Conservation (phyloP, 1,140 invertebrate species). For the Drosophila ironensis region DNA sequence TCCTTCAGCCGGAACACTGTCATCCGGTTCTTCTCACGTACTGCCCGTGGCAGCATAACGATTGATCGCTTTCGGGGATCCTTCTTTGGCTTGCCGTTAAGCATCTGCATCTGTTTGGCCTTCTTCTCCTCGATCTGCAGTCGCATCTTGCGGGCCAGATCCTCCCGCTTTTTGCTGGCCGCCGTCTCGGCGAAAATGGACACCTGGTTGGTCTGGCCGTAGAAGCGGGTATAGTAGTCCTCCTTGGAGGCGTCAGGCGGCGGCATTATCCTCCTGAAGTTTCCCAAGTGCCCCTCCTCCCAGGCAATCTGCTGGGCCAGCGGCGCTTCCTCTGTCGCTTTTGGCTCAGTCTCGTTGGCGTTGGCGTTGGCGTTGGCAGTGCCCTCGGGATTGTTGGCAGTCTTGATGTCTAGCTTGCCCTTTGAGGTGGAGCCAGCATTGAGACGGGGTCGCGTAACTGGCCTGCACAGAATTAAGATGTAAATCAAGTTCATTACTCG, state of each 20-base stretch:
- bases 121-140: slow-evolving; percentile 71
- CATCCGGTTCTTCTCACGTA: slow-evolving; percentile 60
- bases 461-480: not conserved
- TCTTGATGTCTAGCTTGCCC: not conserved
- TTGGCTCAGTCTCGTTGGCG: not conserved
- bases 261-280: slow-evolving; percentile 84
- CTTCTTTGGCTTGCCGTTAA: slow-evolving; percentile 22
- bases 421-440: slow-evolving; percentile 1
- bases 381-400: not conserved
- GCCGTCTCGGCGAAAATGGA: slow-evolving; percentile 90
- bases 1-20: slow-evolving; percentile 40
- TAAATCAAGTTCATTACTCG: not conserved
- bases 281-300: slow-evolving; percentile 90
- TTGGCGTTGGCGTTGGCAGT: not conserved
- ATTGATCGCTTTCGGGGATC: slow-evolving; percentile 30
- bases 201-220: slow-evolving; percentile 86
- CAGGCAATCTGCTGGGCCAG: slow-evolving; percentile 87
- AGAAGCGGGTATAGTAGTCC: slow-evolving; percentile 81
- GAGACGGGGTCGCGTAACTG: slow-evolving; percentile 15
- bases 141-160: slow-evolving; percentile 70
- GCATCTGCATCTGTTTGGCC: slow-evolving; percentile 55
- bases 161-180: slow-evolving; percentile 83
- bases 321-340: slow-evolving; percentile 43
- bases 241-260: slow-evolving; percentile 37
- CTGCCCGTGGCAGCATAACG: slow-evolving; percentile 29